Evolutionary conservation across 2,888 invertebrate genomes (phyloP).

Genomic region (Lasiommata megera): DNA sequence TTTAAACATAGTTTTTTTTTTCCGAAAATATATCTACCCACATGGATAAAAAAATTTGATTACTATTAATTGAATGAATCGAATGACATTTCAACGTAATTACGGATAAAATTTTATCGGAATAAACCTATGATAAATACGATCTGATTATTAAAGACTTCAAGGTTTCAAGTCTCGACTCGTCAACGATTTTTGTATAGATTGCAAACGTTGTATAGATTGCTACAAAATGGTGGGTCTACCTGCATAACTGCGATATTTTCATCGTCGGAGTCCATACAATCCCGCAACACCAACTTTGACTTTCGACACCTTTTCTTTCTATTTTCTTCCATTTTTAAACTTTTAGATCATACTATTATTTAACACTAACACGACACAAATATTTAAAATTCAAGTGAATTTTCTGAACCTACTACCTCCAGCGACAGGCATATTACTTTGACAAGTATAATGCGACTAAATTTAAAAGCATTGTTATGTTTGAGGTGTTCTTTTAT

Average conservation of each 20-base stretch:
- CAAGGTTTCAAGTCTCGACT: neutral
- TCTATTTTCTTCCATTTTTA: slow-evolving; percentile 27
- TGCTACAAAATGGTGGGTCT: slow-evolving; percentile 32
- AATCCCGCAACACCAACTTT: slow-evolving; percentile 43
- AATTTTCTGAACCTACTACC: neutral
- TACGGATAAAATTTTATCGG: neutral
- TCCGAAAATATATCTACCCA: neutral
- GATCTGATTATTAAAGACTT: neutral
- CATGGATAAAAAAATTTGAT: neutral
- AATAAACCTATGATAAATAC: neutral
- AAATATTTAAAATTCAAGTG: neutral
- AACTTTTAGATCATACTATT: neutral
- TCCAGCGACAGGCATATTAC: slow-evolving; percentile 3
- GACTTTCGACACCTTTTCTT: slow-evolving; percentile 44
- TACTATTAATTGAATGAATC: neutral
- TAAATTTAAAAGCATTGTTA: neutral
- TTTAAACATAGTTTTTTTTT: neutral
- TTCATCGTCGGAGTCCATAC: slow-evolving; percentile 35
- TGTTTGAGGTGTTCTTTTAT: neutral
- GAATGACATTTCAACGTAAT: neutral
- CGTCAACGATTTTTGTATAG: neutral
- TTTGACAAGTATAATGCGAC: slow-evolving; percentile 9
- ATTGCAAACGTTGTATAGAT: neutral
- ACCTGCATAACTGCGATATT: slow-evolving; percentile 38
- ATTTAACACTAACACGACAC: neutral